Conservation (phyloP, 2,113 vertebrate genomes). For the Sander vitreus region DNA sequence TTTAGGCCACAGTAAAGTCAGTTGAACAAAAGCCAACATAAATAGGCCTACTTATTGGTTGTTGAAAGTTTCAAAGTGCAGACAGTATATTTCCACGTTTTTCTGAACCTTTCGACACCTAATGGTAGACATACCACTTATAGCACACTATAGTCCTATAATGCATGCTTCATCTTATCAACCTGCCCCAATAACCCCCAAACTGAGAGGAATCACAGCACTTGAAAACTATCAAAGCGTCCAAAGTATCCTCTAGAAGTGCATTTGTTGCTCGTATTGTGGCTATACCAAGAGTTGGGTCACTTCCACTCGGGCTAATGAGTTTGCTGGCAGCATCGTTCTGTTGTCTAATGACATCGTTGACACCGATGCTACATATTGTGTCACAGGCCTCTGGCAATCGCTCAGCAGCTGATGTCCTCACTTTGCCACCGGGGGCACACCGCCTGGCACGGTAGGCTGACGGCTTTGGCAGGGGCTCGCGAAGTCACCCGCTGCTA, state of each 20-base stretch:
- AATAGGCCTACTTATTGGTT: neutral
- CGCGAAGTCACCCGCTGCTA: constrained; percentile 88
- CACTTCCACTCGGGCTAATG: constrained; percentile 73
- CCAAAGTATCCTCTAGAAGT: constrained; percentile 50
- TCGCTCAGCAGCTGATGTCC: constrained; percentile 65
- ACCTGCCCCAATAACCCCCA: constrained; percentile 29
- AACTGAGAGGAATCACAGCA: constrained; percentile 37
- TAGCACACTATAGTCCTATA: constrained; percentile 13
- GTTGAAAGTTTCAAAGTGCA: neutral
- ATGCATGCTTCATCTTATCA: constrained; percentile 48
- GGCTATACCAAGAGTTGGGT: constrained; percentile 49
- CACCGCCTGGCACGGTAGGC: constrained; percentile 47
- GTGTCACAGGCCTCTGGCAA: constrained; percentile 70
- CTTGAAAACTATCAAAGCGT: constrained; percentile 61
- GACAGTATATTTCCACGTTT: constrained; percentile 3
- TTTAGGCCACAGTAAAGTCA: neutral
- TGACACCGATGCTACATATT: constrained; percentile 74
- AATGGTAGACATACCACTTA: constrained; percentile 25
- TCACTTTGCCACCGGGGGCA: constrained; percentile 58
- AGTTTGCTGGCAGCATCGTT: constrained; percentile 71
- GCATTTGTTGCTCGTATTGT: constrained; percentile 56
- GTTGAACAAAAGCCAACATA: constrained; percentile 5
- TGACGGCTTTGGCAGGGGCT: constrained; percentile 71
- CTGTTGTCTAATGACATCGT: constrained; percentile 73
- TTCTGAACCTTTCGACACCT: constrained; percentile 13